These are phyloP conservation scores for Thymelicus acteon DNA, from an alignment of 2,888 invertebrate genomes.

Conservation along the genomic window DNA sequence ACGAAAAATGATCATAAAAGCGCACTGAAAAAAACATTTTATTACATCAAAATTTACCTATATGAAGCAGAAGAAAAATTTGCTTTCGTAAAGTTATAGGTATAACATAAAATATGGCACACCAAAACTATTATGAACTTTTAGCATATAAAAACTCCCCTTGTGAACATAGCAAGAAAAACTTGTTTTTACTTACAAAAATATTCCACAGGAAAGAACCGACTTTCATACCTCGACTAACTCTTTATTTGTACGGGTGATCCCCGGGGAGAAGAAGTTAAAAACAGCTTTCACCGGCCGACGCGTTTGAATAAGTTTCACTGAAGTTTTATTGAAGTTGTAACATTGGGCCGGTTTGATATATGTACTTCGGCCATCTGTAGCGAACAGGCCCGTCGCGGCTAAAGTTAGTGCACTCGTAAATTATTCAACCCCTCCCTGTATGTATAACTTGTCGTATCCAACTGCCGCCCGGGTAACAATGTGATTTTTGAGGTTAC, in stretches of 20 bases:
- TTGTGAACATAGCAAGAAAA: conserved; percentile 21
- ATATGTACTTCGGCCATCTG: conserved; percentile 69
- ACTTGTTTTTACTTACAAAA: conserved; percentile 38
- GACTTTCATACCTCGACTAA: conserved; percentile 67
- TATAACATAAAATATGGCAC: neutral
- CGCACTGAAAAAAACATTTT: too few species aligned
- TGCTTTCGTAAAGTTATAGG: neutral
- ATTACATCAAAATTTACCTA: neutral
- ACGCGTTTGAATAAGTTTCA: conserved; percentile 65
- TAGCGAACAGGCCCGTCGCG: conserved; percentile 65
- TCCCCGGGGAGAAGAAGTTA: conserved; percentile 78
- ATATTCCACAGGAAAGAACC: conserved; percentile 54
- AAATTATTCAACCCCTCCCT: conserved; percentile 79
- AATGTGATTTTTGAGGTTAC: conserved; percentile 55
- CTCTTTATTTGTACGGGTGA: conserved; percentile 78
- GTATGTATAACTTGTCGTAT: conserved; percentile 64
- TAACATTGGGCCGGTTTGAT: conserved; percentile 72
- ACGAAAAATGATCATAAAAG: too few species aligned
- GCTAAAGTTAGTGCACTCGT: conserved; percentile 77
- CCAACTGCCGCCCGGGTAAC: conserved; percentile 61
- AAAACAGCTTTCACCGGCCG: conserved; percentile 76
- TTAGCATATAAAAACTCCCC: conserved; percentile 26
- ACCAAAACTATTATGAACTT: conserved; percentile 17
- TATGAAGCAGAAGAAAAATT: neutral
- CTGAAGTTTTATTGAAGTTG: conserved; percentile 66